Conservation (phyloP, 2,797 vertebrate species). For the Myotis findleyi region DNA sequence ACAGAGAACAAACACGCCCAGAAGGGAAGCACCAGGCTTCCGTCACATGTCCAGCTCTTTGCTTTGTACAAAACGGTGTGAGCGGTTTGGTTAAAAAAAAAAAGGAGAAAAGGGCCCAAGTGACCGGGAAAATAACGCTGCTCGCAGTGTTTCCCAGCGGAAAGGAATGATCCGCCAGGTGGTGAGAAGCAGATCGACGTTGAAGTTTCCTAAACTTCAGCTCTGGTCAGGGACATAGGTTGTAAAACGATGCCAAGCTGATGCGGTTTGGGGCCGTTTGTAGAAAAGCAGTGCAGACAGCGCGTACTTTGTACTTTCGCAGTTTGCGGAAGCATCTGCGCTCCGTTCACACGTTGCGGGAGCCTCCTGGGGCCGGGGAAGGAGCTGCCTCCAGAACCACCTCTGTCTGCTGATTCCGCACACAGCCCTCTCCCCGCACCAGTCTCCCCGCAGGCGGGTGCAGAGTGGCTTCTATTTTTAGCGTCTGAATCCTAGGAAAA, state of each 20-base stretch:
- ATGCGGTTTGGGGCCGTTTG: not conserved
- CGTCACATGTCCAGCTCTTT: constrained; percentile 73
- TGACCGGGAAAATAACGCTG: constrained; percentile 72
- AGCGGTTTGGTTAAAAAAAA: constrained; percentile 71
- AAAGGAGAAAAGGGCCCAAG: constrained; percentile 34
- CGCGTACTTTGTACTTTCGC: not conserved
- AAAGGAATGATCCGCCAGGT: not conserved
- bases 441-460: not conserved
- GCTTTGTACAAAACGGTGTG: constrained; percentile 76
- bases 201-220: not conserved
- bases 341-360: not conserved
- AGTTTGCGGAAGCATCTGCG: not conserved
- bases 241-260: not conserved
- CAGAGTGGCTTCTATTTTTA: not conserved
- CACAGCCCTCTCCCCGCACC: not conserved
- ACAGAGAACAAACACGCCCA: constrained; percentile 78
- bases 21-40: constrained; percentile 74
- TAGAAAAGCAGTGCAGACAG: not conserved
- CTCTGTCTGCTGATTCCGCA: not conserved
- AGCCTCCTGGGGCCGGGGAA: not conserved
- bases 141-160: constrained; percentile 43
- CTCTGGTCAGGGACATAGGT: not conserved
- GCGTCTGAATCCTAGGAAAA: not conserved
- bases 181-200: not conserved
- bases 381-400: not conserved